These are phyloP conservation scores for Clunio marinus DNA, from an alignment of 2,888 invertebrate genomes.

Conservation along the genomic window DNA sequence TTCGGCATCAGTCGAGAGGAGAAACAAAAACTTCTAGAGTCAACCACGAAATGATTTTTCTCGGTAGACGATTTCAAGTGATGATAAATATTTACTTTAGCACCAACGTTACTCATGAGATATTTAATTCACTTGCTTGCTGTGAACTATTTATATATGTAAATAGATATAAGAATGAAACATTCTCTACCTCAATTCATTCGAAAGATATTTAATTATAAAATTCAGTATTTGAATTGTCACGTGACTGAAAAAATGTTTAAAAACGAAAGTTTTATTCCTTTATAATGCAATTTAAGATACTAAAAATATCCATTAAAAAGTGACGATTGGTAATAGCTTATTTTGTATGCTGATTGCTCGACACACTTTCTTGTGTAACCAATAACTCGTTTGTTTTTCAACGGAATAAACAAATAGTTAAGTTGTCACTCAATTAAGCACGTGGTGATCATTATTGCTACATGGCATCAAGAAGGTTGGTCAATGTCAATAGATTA, in stretches of 20 bases:
- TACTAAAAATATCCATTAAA: too few species aligned
- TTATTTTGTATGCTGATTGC: too few species aligned
- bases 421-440: slow-evolving; percentile 10
- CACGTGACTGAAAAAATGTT: slow-evolving; percentile 14
- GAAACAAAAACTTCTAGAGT: too few species aligned
- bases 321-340: too few species aligned
- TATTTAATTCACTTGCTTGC: slow-evolving; percentile 9
- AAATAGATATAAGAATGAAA: too few species aligned
- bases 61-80: slow-evolving; percentile 18
- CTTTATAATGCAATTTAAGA: not conserved
- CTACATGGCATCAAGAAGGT: too few species aligned
- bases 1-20: not conserved
- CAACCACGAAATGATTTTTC: slow-evolving; percentile 8
- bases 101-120: not conserved
- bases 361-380: too few species aligned
- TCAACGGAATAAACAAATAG: slow-evolving; percentile 5
- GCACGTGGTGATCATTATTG: not conserved
- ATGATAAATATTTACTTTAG: slow-evolving; percentile 4
- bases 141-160: too few species aligned
- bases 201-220: slow-evolving; percentile 9
- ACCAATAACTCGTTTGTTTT: too few species aligned
- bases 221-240: not conserved
- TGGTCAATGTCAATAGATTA: not conserved
- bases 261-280: not conserved
- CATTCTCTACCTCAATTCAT: too few species aligned